Conservation (phyloP, 2,888 invertebrate species). For the Cerceris rybyensis region DNA sequence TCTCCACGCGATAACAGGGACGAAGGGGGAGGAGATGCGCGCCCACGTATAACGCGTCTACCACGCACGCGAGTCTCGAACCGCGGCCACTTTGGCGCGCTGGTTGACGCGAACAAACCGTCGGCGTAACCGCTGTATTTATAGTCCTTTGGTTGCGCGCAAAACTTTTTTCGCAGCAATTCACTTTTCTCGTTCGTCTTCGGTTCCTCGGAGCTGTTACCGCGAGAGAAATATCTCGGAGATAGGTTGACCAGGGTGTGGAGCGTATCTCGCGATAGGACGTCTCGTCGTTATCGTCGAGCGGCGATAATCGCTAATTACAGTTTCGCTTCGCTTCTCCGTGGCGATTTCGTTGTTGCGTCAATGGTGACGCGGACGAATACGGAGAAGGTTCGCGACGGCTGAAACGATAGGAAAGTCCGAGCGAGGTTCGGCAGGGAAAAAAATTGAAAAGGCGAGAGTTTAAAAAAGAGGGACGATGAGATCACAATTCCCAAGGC, state of each 20-base stretch:
- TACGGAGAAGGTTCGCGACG: too few species aligned
- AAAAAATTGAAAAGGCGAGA: slow-evolving; percentile 35
- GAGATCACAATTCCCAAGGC: slow-evolving; percentile 33
- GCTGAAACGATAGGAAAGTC: not conserved
- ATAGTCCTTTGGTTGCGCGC: slow-evolving; percentile 45
- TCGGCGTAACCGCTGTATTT: slow-evolving; percentile 58
- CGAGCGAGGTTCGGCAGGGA: not conserved
- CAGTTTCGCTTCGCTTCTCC: slow-evolving; percentile 9
- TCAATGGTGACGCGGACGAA: too few species aligned
- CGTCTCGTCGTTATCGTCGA: slow-evolving; percentile 20
- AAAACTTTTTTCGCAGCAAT: slow-evolving; percentile 1
- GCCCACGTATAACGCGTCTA: slow-evolving; percentile 58
- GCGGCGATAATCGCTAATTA: slow-evolving; percentile 29
- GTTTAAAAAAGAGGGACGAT: slow-evolving; percentile 37
- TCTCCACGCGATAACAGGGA: slow-evolving; percentile 39
- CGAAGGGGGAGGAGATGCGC: slow-evolving; percentile 51
- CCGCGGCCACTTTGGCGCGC: slow-evolving; percentile 59
- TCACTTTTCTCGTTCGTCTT: slow-evolving; percentile 34
- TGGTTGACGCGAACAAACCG: slow-evolving; percentile 65
- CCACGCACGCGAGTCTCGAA: slow-evolving; percentile 61
- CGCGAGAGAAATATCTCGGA: slow-evolving; percentile 23
- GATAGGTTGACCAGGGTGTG: slow-evolving; percentile 23
- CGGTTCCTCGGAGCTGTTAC: slow-evolving; percentile 19
- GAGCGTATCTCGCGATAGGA: slow-evolving; percentile 30
- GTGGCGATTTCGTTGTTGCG: not conserved